Conservation (phyloP, 2,113 vertebrate genomes). For the Mirza zaza region DNA sequence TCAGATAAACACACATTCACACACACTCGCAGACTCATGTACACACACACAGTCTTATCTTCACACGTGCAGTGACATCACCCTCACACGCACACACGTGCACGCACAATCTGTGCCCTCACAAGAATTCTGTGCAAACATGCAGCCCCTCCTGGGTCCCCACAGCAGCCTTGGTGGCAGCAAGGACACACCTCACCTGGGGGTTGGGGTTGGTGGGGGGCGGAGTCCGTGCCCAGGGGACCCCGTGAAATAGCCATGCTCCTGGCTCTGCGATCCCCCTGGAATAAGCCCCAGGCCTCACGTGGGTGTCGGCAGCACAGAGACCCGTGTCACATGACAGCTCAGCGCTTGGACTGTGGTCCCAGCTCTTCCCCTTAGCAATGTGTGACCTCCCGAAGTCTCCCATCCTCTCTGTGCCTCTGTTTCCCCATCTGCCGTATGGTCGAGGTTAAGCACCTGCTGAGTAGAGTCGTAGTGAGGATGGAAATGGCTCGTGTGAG, state of each 20-base stretch:
- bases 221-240: background rate
- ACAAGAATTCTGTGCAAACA: background rate
- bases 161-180: background rate
- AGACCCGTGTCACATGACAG: fast-evolving
- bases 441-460: background rate
- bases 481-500: fast-evolving
- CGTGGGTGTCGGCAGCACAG: background rate
- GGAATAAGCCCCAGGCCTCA: background rate
- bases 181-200: background rate
- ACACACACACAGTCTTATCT: background rate
- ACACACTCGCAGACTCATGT: too few relatives aligned
- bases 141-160: background rate
- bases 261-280: background rate
- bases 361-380: background rate
- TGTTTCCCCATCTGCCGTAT: background rate
- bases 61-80: background rate
- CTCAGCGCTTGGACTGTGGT: background rate
- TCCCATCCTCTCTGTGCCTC: background rate
- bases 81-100: background rate
- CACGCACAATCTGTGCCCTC: background rate
- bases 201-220: background rate
- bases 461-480: fast-evolving
- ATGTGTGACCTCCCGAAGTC: background rate
- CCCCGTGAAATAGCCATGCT: fast-evolving
- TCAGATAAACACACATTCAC: background rate